These are phyloP conservation scores for Drosophila rhopaloa DNA, from an alignment of 1,140 invertebrate genomes.

Conservation along the genomic window DNA sequence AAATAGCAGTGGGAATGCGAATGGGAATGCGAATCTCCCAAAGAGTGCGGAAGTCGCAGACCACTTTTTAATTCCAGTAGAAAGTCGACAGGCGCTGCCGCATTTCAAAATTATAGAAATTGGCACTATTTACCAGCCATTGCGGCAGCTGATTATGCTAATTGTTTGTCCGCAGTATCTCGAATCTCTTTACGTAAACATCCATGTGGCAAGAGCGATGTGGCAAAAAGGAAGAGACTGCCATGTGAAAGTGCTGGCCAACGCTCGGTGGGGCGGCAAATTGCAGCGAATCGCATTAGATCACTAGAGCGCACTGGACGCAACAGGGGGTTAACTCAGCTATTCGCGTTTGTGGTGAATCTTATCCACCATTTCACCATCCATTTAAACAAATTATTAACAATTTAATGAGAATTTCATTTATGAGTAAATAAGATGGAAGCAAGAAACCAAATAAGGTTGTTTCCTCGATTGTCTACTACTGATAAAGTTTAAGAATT, in stretches of 20 bases:
- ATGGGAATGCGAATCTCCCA: conserved; percentile 3
- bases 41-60: conserved; percentile 32
- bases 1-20: conserved; percentile 22
- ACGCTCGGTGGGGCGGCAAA: conserved; percentile 11
- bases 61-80: conserved; percentile 27
- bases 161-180: conserved; percentile 49
- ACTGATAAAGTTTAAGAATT: too few species aligned
- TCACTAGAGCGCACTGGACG: conserved; percentile 6
- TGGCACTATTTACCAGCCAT: conserved; percentile 73
- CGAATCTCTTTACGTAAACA: conserved; percentile 64
- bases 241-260: conserved; percentile 9
- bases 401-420: too few species aligned
- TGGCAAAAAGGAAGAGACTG: conserved; percentile 36
- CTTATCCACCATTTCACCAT: too few species aligned
- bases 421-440: too few species aligned
- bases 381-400: too few species aligned
- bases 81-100: conserved; percentile 50
- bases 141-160: conserved; percentile 75
- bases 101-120: conserved; percentile 67
- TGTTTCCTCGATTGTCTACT: too few species aligned
- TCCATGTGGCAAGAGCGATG: conserved; percentile 22
- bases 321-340: background rate
- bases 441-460: too few species aligned
- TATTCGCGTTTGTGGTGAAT: background rate
- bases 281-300: conserved; percentile 4